Base-by-base conservation (phyloP, 1,140 invertebrate genomes). In the Grapholita molesta region DNA sequence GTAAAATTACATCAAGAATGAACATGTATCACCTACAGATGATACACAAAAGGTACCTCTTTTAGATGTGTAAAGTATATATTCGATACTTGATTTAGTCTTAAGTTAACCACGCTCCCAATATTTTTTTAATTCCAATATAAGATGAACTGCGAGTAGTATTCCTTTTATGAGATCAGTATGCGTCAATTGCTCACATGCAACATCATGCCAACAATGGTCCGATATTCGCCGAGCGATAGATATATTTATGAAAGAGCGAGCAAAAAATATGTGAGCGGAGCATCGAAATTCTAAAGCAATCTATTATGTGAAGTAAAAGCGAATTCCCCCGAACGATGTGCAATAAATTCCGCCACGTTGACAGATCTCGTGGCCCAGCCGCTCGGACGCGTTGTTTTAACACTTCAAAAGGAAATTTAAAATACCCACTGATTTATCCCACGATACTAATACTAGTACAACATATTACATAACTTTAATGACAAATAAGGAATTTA, bases 261-360 rank as follows among this genome's bases (percentile, higher is more conserved):
- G 55, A 61, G 21, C 55, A 61, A 61, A 61, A 61, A 61, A 61
- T 30, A 25, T 61, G 55, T 61, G 25, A 61, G 55, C 25, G 55
- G 53, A 32, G 28, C 55, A 25, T 61, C 55, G 55, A 61, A 61
- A 61, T 61, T 61, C 55, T 61, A 61, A 61, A 61, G 55, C 55
- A 61, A 61, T 61, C 55, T 25, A 61, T 61, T 61, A 61, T 30
- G 55, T 61, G 25, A 61, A 61, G 28, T 61, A 61, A 61, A 61
- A 61, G 55, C 55, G 25, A 61, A 61, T 61, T 25, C 55, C 55
- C 30, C 55, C 55, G 55, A 61, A 61, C 55, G 55, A 61, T 61
- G 55, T 61, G 55, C 55, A 61, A 61, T 61, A 61, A 61, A 61
- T 61, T 28, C 24, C 24, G 55, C 55, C 24, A 28, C 55, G 55